Base-by-base conservation (phyloP, 2,888 invertebrate species). In the Eugnorisma glareosa region DNA sequence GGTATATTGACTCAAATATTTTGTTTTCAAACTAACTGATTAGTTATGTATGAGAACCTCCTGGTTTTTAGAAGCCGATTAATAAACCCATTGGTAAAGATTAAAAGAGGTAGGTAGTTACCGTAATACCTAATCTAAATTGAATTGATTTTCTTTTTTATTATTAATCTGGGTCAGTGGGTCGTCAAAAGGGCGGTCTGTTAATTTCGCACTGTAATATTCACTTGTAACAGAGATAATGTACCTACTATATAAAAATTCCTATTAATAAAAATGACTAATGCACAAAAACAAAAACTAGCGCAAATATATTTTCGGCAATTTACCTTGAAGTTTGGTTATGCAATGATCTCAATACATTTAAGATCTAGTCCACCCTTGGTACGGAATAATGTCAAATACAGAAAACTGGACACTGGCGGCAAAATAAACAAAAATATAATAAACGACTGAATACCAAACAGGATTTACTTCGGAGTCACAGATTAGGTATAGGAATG, bases 321-420 rank as follows among this genome's bases (percentile, higher is more conserved):
- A 57, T 35, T 45, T 76, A 76, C 75, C 75, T 61, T 59, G 66
- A 43, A 35, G 11, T 35, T 51, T 43, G 35, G 11, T 3, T 5
- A 43, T 1, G 10, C 43, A 51, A 28, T 18, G 78, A 37, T 28
- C 35, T 77, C 48, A 48, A 43, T 24, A 71, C n/a, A n/a, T 35
- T 18, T 24, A 24, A 8, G 18, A 59, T 48, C 28, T n/a, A 28
- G 35, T 37, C 57, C 28, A 24, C 28, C 37, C 28, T 74, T 37
- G 5, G 11, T 28, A 24, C 37, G 18, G 28, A 13, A 40, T 24
- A 15, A 24, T 4, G 7, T 57, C 15, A n/a, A 67, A 35, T 61
- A 28, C 37, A 37, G 10, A 43, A 35, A 43, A 28, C 37, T 31
- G 2, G 18, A 37, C 18, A 18, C 35, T 45, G 48, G 37, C 37